These are phyloP conservation scores for Dorcus hopei DNA, from an alignment of 2,888 invertebrate genomes.

Conservation along the genomic window DNA sequence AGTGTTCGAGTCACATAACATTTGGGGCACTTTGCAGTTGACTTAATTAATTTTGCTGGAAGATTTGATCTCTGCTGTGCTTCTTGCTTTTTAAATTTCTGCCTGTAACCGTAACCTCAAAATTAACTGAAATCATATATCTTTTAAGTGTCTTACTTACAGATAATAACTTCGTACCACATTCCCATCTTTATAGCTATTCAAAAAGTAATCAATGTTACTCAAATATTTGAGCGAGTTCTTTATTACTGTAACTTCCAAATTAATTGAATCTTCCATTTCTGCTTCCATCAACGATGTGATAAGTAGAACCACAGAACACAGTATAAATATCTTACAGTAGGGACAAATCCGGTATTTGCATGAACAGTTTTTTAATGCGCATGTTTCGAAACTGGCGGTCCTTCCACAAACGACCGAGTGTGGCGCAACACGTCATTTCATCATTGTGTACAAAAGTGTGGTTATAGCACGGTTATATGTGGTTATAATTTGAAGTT, in stretches of 20 bases:
- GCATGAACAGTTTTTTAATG: too few species aligned
- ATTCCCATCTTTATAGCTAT: constrained; percentile 7
- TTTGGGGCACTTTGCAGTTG: constrained; percentile 23
- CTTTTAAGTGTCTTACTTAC: constrained; percentile 21
- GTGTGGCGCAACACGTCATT: too few species aligned
- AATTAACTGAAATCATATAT: not conserved
- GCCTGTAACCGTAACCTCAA: constrained; percentile 14
- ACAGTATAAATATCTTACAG: too few species aligned
- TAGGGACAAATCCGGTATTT: too few species aligned
- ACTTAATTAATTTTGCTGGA: constrained; percentile 19
- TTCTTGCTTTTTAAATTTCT: constrained; percentile 22
- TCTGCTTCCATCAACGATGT: too few species aligned
- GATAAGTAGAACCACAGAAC: too few species aligned
- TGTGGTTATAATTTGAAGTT: too few species aligned
- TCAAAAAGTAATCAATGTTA: constrained; percentile 6
- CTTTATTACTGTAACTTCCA: constrained; percentile 8
- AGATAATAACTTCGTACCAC: constrained; percentile 20
- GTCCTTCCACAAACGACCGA: too few species aligned
- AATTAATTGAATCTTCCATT: not conserved
- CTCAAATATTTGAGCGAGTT: constrained; percentile 26
- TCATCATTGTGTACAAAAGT: too few species aligned
- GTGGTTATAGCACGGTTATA: too few species aligned
- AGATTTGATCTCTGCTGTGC: constrained; percentile 18
- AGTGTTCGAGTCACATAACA: constrained; percentile 28
- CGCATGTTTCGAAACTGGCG: too few species aligned